Conservation (phyloP, 2,113 vertebrate genomes). For the Eublepharis macularius region DNA sequence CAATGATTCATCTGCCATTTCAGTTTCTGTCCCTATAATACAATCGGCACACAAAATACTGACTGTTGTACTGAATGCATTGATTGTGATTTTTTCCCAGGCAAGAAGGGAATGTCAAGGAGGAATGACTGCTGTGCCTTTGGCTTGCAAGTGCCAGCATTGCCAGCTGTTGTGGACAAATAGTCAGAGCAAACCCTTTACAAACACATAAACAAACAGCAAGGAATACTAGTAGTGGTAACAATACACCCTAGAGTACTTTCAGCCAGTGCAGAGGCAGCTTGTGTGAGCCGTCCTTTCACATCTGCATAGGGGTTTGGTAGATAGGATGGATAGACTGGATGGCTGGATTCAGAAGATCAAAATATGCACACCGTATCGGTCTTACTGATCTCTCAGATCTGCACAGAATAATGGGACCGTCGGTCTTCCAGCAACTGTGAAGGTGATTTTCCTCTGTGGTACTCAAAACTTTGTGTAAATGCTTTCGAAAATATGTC, state of each 20-base stretch:
- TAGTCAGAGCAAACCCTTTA: neutral
- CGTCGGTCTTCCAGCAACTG: neutral
- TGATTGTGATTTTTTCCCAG: constrained; percentile 37
- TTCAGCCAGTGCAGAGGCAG: neutral
- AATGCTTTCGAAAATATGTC: too few species aligned
- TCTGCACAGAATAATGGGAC: neutral
- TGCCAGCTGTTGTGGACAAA: neutral
- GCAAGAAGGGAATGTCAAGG: neutral
- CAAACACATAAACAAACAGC: neutral
- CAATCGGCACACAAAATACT: constrained; percentile 17
- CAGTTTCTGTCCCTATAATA: constrained; percentile 52
- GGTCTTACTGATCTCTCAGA: neutral
- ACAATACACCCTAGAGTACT: neutral
- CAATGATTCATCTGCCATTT: constrained; percentile 63
- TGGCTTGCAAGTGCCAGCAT: neutral
- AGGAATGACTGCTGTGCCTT: constrained; percentile 37
- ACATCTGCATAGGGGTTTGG: neutral
- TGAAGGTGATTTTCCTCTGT: neutral
- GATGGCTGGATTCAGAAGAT: neutral
- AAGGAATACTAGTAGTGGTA: neutral
- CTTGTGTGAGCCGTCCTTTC: neutral
- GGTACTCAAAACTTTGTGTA: neutral
- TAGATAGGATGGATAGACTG: neutral
- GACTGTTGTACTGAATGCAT: constrained; percentile 44
- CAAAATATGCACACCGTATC: neutral